Percentiles rank a stretch among this genome's conserved stretches.
These are phyloP conservation scores for Drosophila kurseongensis DNA, from an alignment of 1,140 invertebrate genomes.

Conservation along the genomic window DNA sequence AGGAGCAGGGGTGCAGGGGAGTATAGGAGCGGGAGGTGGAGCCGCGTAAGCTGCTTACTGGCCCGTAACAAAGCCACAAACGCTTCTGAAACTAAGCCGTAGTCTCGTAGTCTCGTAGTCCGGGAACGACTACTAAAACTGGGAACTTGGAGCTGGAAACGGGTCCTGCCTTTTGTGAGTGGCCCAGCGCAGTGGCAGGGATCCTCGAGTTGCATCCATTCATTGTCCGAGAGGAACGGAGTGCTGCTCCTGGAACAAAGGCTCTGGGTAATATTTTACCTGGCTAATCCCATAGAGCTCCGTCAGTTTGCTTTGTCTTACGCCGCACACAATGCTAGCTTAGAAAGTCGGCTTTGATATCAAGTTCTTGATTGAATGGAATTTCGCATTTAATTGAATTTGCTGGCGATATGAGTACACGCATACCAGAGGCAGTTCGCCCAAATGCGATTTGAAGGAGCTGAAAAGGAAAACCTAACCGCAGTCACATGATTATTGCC, in stretches of 20 bases:
- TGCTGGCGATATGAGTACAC: conserved; percentile 11
- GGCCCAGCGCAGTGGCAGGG: not conserved
- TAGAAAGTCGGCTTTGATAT: conserved; percentile 15
- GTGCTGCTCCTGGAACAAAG: conserved; percentile 11
- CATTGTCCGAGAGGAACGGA: conserved; percentile 7
- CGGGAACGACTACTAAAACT: not conserved
- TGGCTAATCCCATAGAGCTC: conserved; percentile 14
- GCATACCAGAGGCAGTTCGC: conserved; percentile 1
- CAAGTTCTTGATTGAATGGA: conserved; percentile 27
- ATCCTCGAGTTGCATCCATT: conserved; percentile 17
- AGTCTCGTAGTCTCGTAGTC: not conserved
- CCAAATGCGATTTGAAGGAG: conserved; percentile 1
- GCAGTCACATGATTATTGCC: conserved; percentile 25
- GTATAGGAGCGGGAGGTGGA: not conserved
- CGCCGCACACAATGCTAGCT: not conserved
- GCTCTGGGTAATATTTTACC: conserved; percentile 26
- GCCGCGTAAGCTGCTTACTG: conserved; percentile 35
- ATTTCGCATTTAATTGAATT: conserved; percentile 30
- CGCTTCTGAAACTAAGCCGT: conserved; percentile 21
- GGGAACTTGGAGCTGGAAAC: not conserved
- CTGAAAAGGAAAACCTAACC: not conserved
- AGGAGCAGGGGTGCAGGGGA: not conserved
- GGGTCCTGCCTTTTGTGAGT: not conserved
- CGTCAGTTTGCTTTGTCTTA: conserved; percentile 9
- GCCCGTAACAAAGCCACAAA: conserved; percentile 33